These are phyloP conservation scores for Onychomys torridus DNA, from an alignment of 2,797 vertebrate species.

Conservation along the genomic window DNA sequence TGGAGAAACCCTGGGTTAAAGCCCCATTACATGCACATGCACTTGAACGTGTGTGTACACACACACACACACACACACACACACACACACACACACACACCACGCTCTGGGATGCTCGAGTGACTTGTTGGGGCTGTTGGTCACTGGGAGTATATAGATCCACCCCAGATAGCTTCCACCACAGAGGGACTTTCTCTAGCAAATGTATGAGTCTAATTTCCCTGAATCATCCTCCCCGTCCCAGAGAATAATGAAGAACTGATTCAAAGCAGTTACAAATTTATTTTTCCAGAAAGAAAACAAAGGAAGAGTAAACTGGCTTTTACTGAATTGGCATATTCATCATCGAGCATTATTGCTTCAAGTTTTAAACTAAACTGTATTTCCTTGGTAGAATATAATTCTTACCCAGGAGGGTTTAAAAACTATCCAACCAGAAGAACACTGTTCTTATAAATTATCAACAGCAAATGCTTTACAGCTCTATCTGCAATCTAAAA, in stretches of 20 bases:
- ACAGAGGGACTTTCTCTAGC: background rate
- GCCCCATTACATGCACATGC: background rate
- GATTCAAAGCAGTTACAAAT: slow-evolving; percentile 14
- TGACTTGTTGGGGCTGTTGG: background rate
- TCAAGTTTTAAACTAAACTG: slow-evolving; percentile 32
- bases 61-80: no score
- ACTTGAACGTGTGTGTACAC: fast-evolving
- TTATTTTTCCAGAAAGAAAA: slow-evolving; percentile 35
- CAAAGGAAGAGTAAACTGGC: slow-evolving; percentile 28
- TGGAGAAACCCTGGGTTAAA: background rate
- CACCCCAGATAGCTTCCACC: background rate
- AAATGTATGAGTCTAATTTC: background rate
- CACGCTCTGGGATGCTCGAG: fast-evolving
- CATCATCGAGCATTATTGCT: slow-evolving; percentile 22
- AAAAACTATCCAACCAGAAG: slow-evolving; percentile 25
- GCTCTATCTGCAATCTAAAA: background rate
- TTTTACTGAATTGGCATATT: background rate
- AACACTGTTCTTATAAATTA: slow-evolving; percentile 39
- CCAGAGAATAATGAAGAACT: background rate
- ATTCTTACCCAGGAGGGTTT: slow-evolving; percentile 27
- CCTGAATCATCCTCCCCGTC: background rate
- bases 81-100: background rate
- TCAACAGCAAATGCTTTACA: background rate
- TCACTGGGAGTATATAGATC: background rate
- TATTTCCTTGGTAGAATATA: background rate